Percentiles rank a stretch among this genome's conserved stretches.
Conservation (phyloP, 1,140 invertebrate genomes). For the Zaprionus taronus region DNA sequence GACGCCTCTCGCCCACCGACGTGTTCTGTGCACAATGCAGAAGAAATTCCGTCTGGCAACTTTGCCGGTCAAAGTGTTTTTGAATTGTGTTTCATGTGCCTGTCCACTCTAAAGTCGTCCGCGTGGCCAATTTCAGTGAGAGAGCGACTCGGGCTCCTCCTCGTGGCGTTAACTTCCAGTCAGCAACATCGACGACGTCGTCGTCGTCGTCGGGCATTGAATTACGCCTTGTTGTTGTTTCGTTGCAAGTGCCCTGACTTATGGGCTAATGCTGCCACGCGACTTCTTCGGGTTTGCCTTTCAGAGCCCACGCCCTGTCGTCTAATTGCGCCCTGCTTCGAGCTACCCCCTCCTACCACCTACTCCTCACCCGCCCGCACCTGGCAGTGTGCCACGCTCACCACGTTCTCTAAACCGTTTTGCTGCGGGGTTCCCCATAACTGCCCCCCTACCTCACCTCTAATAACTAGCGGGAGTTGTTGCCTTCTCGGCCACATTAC, state of each 20-base stretch:
- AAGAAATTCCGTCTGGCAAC: slow-evolving; percentile 83
- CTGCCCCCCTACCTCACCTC: background rate
- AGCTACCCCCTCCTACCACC: slow-evolving; percentile 35
- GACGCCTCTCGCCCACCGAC: slow-evolving; percentile 21
- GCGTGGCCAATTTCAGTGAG: slow-evolving; percentile 74
- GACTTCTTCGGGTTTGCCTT: slow-evolving; percentile 41
- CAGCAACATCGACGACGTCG: slow-evolving; percentile 20
- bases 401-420: slow-evolving; percentile 57
- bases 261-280: slow-evolving; percentile 73
- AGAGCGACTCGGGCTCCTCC: slow-evolving; percentile 54
- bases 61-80: slow-evolving; percentile 83
- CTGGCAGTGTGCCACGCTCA: slow-evolving; percentile 44
- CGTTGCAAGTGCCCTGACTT: slow-evolving; percentile 72
- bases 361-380: slow-evolving; percentile 10
- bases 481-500: slow-evolving; percentile 34
- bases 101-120: slow-evolving; percentile 79
- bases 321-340: slow-evolving; percentile 73
- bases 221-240: slow-evolving; percentile 57
- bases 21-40: slow-evolving; percentile 58
- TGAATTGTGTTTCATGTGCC: slow-evolving; percentile 81
- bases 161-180: slow-evolving; percentile 34
- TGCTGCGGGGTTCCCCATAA: slow-evolving; percentile 34
- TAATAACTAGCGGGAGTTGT: slow-evolving; percentile 32
- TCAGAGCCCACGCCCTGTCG: slow-evolving; percentile 10
- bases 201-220: slow-evolving; percentile 62